These are phyloP conservation scores for Notodonta dromedarius DNA, from an alignment of 2,888 invertebrate species.

Conservation along the genomic window DNA sequence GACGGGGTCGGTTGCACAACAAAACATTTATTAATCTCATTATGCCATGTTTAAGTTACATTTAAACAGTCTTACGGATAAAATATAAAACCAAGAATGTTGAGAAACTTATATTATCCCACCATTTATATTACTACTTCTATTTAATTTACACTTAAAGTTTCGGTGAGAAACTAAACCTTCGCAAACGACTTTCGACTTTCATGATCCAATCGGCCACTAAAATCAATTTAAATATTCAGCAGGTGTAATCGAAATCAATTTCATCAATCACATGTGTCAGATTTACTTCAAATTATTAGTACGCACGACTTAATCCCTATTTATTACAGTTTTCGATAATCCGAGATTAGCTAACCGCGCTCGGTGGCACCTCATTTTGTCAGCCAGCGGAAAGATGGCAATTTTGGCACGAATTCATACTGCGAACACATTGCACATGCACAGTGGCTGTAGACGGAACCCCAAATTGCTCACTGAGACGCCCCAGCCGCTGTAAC, in stretches of 20 bases:
- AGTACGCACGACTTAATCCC: conserved; percentile 10
- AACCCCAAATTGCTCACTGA: conserved; percentile 77
- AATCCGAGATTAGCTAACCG: conserved; percentile 48
- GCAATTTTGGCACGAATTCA: conserved; percentile 73
- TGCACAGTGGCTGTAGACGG: conserved; percentile 53
- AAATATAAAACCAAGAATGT: too few relatives aligned
- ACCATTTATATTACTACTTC: neutral
- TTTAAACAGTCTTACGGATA: neutral
- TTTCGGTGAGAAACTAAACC: neutral
- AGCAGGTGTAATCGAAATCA: conserved; percentile 1
- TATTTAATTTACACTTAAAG: neutral
- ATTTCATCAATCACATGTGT: conserved; percentile 3
- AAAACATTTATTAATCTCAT: neutral
- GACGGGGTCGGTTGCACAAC: conserved; percentile 34
- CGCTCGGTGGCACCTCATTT: conserved; percentile 44
- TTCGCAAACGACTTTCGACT: conserved; percentile 3
- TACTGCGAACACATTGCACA: conserved; percentile 60
- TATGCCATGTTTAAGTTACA: neutral
- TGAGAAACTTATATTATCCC: too few relatives aligned
- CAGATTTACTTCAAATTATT: conserved; percentile 4
- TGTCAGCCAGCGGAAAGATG: conserved; percentile 63
- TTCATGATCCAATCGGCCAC: neutral
- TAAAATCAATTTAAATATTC: conserved; percentile 6
- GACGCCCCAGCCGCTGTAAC: conserved; percentile 66
- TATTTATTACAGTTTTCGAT: conserved; percentile 26